These are phyloP conservation scores for Adelges cooleyi DNA, from an alignment of 1,140 invertebrate genomes.

Conservation along the genomic window DNA sequence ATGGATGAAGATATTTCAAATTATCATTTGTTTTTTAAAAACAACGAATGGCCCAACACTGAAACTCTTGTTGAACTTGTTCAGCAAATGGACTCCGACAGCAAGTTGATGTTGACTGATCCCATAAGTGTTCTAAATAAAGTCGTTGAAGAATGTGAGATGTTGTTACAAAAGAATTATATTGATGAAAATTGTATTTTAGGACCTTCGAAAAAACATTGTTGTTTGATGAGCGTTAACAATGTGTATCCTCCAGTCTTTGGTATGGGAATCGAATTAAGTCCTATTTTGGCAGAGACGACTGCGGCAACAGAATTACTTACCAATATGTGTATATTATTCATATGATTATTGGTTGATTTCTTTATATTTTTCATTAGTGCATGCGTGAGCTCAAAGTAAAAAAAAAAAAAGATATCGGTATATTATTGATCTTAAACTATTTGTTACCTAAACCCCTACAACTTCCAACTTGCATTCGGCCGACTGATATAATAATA, in stretches of 20 bases:
- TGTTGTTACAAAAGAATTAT: neutral
- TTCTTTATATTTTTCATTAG: too few relatives aligned
- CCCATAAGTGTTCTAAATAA: neutral
- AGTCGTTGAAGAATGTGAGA: neutral
- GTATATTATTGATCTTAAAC: too few relatives aligned
- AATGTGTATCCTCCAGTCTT: neutral
- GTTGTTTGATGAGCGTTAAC: neutral
- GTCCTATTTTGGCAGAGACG: neutral
- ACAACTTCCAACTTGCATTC: too few relatives aligned
- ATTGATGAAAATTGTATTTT: neutral
- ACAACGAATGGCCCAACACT: neutral
- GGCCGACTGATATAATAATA: too few relatives aligned
- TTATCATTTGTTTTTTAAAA: slow-evolving; percentile 6
- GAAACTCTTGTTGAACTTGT: neutral
- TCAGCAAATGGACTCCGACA: neutral
- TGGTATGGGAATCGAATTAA: neutral
- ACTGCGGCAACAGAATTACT: neutral
- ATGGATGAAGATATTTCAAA: neutral
- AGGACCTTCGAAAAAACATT: too few relatives aligned
- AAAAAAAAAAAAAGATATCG: too few relatives aligned
- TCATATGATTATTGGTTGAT: neutral
- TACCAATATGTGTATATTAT: neutral
- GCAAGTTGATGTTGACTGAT: neutral
- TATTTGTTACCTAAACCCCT: too few relatives aligned
- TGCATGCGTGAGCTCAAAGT: too few relatives aligned